Base-by-base conservation (phyloP, 2,888 invertebrate species). In the Caenorhabditis japonica region DNA sequence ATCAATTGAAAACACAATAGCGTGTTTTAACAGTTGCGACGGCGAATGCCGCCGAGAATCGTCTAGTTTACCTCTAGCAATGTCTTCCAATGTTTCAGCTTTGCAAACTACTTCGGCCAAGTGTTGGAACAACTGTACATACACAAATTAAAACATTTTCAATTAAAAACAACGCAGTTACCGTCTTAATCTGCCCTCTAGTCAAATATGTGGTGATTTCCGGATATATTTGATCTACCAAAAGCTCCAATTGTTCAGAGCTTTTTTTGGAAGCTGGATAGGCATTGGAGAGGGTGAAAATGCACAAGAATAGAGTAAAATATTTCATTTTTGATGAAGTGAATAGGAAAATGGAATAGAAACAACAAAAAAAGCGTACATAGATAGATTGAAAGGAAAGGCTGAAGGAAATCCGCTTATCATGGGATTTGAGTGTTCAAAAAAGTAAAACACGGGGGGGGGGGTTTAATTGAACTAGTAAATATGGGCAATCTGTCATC, bases 161-260 rank as follows among this genome's bases (percentile, higher is more conserved):
- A 38, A 52, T n/a, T 17, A 44, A n/a, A 10, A 17, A 19, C 4
- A 46, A n/a, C 10, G 1, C 4, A 19, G 39, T 51, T 2, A 72
- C 66, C 23, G 17, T 36, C 23, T 15, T 19, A 30, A 72, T 60
- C 13, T 72, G 72, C 33, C 8, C 38, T 19, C 34, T 53, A 2
- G 36, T 44, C 49, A 72, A 51, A 27, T 43, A 72, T 1, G 66
- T 72, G 4, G 66, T 34, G 21, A 72, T 72, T 7, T 72, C 72
- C 2, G 72, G 72, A 53, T 72, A 66, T 0, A 72, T 55, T 17
- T 72, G 72, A 38, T 60, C 66, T 3, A 72, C 43, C 12, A 72
- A 27, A 8, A 55, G 15, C n/a, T 64, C 60, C 25, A 72, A 25
- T n/a, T 62, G 64, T 19, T 72, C 64, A 13, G 49, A 51, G 34